phyloP scores from a whole-genome alignment of 2,113 vertebrate genomes.

The Choloepus hoffmanni region DNA sequence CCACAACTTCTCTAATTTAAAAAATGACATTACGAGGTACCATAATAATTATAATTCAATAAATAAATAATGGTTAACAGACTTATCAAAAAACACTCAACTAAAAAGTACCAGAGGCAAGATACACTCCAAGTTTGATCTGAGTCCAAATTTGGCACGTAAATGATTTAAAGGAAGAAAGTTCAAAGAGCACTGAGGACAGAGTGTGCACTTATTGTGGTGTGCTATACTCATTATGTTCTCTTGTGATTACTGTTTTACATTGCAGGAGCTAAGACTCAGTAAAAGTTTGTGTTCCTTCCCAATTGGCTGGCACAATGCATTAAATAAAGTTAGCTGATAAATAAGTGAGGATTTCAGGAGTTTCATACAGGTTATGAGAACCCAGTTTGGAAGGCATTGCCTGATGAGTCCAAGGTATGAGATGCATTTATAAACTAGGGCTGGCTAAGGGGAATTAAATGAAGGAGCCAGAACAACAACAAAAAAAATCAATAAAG shows the following conservation, averaged over 20 bases:
- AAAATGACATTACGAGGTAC: neutral
- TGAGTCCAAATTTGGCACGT: neutral
- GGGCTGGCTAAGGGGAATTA: neutral
- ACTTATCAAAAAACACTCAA: neutral
- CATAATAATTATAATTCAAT: neutral
- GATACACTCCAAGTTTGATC: neutral
- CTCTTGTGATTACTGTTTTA: neutral
- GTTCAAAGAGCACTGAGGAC: neutral
- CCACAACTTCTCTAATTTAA: too few species aligned
- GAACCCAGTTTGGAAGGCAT: neutral
- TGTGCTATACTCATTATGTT: accelerated
- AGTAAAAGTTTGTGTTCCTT: neutral
- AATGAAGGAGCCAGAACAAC: neutral
- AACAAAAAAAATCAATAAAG: neutral
- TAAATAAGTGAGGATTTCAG: neutral
- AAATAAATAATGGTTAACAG: neutral
- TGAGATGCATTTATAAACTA: neutral
- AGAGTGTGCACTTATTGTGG: neutral
- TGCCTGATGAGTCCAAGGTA: neutral
- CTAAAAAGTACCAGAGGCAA: neutral
- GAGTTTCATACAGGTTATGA: too few species aligned
- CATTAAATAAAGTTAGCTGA: neutral
- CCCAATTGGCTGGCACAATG: neutral
- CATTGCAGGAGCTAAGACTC: neutral
- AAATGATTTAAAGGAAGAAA: conserved; percentile 10